Base-by-base conservation (phyloP, 1,140 invertebrate species). In the Euschistus heros region DNA sequence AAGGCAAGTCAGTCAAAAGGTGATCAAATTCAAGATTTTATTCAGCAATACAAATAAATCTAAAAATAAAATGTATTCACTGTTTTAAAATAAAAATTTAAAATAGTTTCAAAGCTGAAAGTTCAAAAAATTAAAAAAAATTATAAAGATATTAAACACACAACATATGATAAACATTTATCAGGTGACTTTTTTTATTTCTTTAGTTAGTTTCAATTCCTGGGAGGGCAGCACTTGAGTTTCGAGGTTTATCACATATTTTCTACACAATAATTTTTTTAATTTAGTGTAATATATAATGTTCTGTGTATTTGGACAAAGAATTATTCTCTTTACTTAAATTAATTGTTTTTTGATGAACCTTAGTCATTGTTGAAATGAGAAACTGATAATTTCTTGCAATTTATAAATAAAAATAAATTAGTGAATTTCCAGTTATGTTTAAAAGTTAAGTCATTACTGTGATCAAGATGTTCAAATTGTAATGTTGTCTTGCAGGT, bases 1-100 rank as follows among this genome's bases (percentile, higher is more conserved):
- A 42, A 62, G 60, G 47, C 59, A 61, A 47, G 22, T 61, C 42
- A 17, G 33, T 54, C n/a, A 24, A 60, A 60, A 30, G 22, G 33
- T 60, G 27, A 60, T 37, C 57, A 20, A 22, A 24, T 54, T 54
- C 22, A 14, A 18, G 52, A 54, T 54, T 54, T 20, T 20, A 20
- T 54, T 2, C 20, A 20, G 22, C 13, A 24, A 15, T 47, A 17
- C 46, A 47, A 47, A 18, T 47, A 47, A 47, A 47, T 47, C 14
- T 30, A 47, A 47, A 47, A 47, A 47, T 47, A 17, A 18, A 47
- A 47, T 15, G 46, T 47, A 47, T 47, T 17, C 46, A 18, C 18
- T 47, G 14, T 47, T 47, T 17, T 47, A 15, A 47, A 18, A 17
- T 15, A 47, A 47, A 47, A 17, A 30, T 30, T 30, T 30, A 30